Evolutionary conservation across 2,113 vertebrate genomes (phyloP).

Genomic region (Bambusicola thoracicus): DNA sequence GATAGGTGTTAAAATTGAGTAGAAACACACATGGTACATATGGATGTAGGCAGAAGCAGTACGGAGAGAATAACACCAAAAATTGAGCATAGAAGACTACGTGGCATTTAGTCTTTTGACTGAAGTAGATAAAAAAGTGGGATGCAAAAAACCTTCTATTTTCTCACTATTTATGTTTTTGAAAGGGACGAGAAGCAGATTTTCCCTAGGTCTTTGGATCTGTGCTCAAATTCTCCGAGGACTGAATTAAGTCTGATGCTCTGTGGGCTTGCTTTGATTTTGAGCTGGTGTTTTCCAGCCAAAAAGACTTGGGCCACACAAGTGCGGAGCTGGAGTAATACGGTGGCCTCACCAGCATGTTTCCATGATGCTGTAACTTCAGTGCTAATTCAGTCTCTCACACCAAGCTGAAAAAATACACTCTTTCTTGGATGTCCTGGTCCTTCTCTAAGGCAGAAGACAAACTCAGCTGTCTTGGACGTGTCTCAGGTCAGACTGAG

Average conservation of each 20-base stretch:
- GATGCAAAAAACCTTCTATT: background rate
- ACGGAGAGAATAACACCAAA: background rate
- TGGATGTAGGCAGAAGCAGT: background rate
- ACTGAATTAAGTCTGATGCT: background rate
- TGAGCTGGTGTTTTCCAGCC: background rate
- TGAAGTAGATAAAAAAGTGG: background rate
- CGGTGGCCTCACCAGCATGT: fast-evolving
- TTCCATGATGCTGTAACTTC: background rate
- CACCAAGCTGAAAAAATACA: background rate
- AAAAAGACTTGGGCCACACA: background rate
- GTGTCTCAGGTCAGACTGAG: background rate
- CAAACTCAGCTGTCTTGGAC: background rate
- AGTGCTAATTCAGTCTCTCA: background rate
- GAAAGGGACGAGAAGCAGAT: background rate
- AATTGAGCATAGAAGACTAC: background rate
- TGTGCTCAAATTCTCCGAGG: background rate
- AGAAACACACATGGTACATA: background rate
- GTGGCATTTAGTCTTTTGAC: background rate
- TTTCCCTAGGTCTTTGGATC: background rate
- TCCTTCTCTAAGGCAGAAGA: background rate
- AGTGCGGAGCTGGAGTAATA: fast-evolving
- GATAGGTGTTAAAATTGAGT: background rate
- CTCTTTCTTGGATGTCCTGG: background rate
- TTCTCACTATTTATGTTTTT: background rate
- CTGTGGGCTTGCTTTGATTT: background rate